Evolutionary conservation across 1,140 invertebrate species (phyloP).

Genomic region (Orchestia grillus): DNA sequence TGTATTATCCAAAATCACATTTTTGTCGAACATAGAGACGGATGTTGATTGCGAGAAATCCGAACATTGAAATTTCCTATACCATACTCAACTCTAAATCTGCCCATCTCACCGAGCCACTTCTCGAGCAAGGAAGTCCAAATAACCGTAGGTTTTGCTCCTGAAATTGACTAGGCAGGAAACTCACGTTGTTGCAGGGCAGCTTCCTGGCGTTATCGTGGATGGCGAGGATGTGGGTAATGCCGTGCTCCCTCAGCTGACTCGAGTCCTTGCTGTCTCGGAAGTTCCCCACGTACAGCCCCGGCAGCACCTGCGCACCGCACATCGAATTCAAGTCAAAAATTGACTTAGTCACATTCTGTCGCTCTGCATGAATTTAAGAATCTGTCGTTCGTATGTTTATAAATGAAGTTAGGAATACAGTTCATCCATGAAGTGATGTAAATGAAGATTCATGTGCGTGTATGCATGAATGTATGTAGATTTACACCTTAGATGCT

Average conservation of each 20-base stretch:
- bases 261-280: constrained; percentile 91
- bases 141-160: not conserved
- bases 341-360: no score
- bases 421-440: no score
- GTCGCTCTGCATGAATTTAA: no score
- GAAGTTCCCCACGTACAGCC: constrained; percentile 81
- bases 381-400: no score
- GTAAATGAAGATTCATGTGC: no score
- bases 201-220: constrained; percentile 91
- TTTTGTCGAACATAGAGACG: not conserved
- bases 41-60: not conserved
- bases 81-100: no score
- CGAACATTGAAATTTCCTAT: not conserved
- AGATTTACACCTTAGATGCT: no score
- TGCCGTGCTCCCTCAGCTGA: constrained; percentile 89
- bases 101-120: no score
- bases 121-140: not conserved
- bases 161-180: not conserved
- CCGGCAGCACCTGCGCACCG: constrained; percentile 81
- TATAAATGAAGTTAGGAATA: no score
- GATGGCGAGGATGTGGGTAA: constrained; percentile 95
- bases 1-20: not conserved
- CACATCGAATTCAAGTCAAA: no score
- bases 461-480: no score
- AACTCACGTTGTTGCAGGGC: constrained; percentile 79